phyloP scores from a whole-genome alignment of 2,113 vertebrate genomes.

The Cochlearius cochlearius region DNA sequence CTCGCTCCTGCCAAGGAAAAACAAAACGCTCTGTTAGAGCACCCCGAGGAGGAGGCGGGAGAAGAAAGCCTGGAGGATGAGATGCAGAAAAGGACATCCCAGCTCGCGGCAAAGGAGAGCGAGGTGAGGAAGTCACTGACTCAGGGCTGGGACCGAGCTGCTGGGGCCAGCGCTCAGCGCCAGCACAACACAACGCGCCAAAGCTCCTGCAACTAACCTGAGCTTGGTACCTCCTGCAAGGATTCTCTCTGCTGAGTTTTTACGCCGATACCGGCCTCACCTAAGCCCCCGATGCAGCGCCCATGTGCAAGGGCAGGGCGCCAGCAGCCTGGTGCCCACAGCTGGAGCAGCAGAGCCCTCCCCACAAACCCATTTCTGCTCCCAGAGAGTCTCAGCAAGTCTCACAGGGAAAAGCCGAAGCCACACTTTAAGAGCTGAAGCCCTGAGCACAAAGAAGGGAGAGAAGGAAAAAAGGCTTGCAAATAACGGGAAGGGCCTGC shows the following conservation, averaged over 20 bases:
- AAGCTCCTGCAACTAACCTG: neutral
- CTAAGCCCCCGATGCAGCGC: rapidly evolving
- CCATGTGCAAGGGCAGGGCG: neutral
- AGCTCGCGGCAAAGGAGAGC: conserved; percentile 69
- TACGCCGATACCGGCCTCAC: neutral
- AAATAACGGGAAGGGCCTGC: neutral
- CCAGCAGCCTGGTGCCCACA: neutral
- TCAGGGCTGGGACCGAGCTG: neutral
- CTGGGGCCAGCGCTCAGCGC: neutral
- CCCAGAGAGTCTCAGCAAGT: neutral
- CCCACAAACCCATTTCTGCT: neutral
- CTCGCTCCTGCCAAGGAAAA: conserved; percentile 20
- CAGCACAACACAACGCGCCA: neutral
- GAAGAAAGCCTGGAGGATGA: conserved; percentile 56
- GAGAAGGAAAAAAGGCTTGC: neutral
- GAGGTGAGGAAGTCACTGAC: conserved; percentile 69
- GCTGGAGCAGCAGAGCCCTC: neutral
- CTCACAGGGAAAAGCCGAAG: neutral
- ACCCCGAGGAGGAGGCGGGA: neutral
- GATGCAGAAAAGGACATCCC: conserved; percentile 60
- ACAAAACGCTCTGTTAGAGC: neutral
- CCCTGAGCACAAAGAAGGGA: neutral
- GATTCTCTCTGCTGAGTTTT: neutral
- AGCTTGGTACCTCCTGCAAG: neutral
- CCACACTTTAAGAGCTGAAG: neutral